These are phyloP conservation scores for Gyrodactylus bullatarudis DNA, from an alignment of 1,140 invertebrate species.

Conservation along the genomic window DNA sequence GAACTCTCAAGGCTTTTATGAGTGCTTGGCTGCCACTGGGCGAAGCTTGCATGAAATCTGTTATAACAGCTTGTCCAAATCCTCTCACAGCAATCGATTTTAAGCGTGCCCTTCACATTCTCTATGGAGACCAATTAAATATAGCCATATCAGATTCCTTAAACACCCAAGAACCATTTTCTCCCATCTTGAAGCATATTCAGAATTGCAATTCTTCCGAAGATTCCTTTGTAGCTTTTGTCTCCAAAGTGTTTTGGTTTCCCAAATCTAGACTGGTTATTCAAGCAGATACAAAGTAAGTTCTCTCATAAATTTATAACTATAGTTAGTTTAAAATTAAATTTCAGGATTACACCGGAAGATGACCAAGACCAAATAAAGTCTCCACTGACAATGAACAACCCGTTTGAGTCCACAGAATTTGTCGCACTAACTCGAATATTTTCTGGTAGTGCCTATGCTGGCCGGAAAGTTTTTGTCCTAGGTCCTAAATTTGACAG, in stretches of 20 bases:
- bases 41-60: not conserved
- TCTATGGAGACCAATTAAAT: not conserved
- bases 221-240: not conserved
- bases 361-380: not conserved
- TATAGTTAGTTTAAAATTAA: not conserved
- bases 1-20: conserved; percentile 6
- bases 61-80: not conserved
- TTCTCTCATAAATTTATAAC: not conserved
- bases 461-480: conserved; percentile 42
- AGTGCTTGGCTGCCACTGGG: conserved; percentile 8
- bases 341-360: not conserved
- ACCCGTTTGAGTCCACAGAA: conserved; percentile 11
- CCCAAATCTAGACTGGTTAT: not conserved
- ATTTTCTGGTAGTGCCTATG: conserved; percentile 47
- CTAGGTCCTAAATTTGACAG: conserved; percentile 63
- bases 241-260: not conserved
- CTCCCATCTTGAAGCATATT: not conserved
- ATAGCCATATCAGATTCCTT: not conserved
- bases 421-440: conserved; percentile 70
- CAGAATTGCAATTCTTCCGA: not conserved
- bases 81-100: not conserved
- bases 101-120: not conserved
- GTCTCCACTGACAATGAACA: not conserved
- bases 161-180: not conserved
- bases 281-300: not conserved